These are phyloP conservation scores for Cosmia trapezina DNA, from an alignment of 2,888 invertebrate species.

Conservation along the genomic window DNA sequence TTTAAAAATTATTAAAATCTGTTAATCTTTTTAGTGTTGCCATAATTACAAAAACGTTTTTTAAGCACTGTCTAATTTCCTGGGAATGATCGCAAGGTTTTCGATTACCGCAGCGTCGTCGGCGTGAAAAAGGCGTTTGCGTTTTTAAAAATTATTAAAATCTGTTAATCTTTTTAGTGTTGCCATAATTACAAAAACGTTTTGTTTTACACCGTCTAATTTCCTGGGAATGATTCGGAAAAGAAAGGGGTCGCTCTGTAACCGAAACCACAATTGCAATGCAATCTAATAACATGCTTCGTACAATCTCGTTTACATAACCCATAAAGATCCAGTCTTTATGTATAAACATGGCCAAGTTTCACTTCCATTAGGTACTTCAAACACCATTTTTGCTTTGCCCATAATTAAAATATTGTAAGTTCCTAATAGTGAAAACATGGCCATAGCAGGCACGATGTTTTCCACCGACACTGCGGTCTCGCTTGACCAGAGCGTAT, in stretches of 20 bases:
- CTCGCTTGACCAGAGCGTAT: constrained; percentile 61
- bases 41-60: background rate
- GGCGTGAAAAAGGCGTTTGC: too few species aligned
- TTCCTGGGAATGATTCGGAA: constrained; percentile 4
- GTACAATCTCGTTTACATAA: constrained; percentile 3
- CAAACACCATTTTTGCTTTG: constrained; percentile 10
- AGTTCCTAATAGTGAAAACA: constrained; percentile 59
- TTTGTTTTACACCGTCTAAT: background rate
- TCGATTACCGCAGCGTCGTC: too few species aligned
- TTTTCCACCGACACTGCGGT: constrained; percentile 57
- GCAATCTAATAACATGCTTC: constrained; percentile 3
- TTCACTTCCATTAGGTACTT: constrained; percentile 23
- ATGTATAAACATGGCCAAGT: constrained; percentile 10
- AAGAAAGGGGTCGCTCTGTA: background rate
- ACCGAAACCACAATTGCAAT: constrained; percentile 13
- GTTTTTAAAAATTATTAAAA: too few species aligned
- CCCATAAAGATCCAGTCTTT: constrained; percentile 3
- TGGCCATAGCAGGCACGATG: constrained; percentile 53
- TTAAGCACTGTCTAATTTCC: too few species aligned
- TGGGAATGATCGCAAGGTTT: too few species aligned
- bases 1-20: too few species aligned
- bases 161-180: background rate
- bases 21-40: background rate
- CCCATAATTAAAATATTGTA: constrained; percentile 48
- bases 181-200: background rate